A percentile compares a stretch with the other conserved stretches of the same genome.
These are phyloP conservation scores for Acropternis orthonyx DNA, from an alignment of 2,797 vertebrate species.

Conservation along the genomic window DNA sequence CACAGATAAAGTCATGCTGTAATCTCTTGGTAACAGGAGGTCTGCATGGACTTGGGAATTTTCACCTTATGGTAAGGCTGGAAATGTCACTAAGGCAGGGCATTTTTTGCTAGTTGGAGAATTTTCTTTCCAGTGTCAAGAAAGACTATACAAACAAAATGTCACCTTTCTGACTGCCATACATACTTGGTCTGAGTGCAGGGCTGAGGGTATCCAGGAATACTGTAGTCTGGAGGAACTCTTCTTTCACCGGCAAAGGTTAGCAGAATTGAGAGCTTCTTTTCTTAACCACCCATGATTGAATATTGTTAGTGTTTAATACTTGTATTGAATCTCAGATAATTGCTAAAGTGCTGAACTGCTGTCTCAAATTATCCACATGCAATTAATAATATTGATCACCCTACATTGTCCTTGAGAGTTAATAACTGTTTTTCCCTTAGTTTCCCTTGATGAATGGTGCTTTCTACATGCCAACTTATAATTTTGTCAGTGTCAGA, in stretches of 20 bases:
- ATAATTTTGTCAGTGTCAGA: background rate
- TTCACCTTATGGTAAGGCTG: background rate
- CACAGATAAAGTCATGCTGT: background rate
- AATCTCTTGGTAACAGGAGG: background rate
- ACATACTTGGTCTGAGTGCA: background rate
- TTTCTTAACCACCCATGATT: background rate
- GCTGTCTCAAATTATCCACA: conserved; percentile 9
- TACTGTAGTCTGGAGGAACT: background rate
- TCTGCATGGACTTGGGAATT: background rate
- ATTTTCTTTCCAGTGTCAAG: background rate
- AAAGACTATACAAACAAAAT: background rate
- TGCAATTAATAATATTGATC: conserved; percentile 49
- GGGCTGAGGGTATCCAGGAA: background rate
- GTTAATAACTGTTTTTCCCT: background rate
- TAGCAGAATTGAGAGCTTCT: background rate
- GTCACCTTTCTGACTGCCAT: background rate
- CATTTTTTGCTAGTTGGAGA: background rate
- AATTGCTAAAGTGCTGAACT: conserved; percentile 12
- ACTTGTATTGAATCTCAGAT: background rate
- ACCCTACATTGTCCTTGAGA: conserved; percentile 6
- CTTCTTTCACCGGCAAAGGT: background rate
- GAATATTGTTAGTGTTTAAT: conserved; percentile 14
- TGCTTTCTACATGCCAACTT: background rate
- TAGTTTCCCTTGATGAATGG: background rate
- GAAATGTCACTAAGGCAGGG: background rate